phyloP scores from a whole-genome alignment of 2,888 invertebrate genomes.

The Apamea anceps region DNA sequence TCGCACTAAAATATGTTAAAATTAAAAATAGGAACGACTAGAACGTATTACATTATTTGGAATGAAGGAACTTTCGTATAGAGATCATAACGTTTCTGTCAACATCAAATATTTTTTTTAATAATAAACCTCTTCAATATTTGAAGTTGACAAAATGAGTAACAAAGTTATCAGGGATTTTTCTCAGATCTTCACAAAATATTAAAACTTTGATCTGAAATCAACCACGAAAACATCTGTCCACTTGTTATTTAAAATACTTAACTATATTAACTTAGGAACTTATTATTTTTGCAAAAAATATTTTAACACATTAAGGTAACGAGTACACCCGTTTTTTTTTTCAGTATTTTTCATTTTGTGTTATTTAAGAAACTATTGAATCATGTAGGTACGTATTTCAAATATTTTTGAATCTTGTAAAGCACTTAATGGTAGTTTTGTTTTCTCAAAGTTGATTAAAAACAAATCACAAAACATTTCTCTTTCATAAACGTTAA shows the following conservation, averaged over 20 bases:
- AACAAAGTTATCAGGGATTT: conserved; percentile 45
- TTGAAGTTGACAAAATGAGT: conserved; percentile 67
- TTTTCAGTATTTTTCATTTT: conserved; percentile 17
- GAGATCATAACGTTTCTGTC: conserved; percentile 72
- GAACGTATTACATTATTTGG: conserved; percentile 69
- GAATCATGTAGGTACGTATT: conserved; percentile 24
- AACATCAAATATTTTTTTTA: conserved; percentile 66
- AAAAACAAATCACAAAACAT: background rate
- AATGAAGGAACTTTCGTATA: conserved; percentile 72
- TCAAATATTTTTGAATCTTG: conserved; percentile 28
- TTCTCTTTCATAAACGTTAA: background rate
- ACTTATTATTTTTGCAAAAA: conserved; percentile 68
- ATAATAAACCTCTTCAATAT: conserved; percentile 68
- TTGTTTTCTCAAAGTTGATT: background rate
- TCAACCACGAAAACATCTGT: conserved; percentile 48
- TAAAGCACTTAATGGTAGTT: conserved; percentile 56
- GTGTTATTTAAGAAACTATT: conserved; percentile 44
- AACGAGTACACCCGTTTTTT: conserved; percentile 17
- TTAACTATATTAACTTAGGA: conserved; percentile 50
- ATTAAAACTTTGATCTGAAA: conserved; percentile 63
- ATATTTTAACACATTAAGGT: conserved; percentile 44
- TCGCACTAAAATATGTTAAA: conserved; percentile 79
- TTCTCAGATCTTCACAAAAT: conserved; percentile 64
- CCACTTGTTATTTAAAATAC: conserved; percentile 53
- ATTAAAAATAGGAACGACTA: conserved; percentile 67